Evolutionary conservation across 2,888 invertebrate species (phyloP), one percentile per base, ranked within the genome.

Genomic region (Leistus spinibarbis): DNA sequence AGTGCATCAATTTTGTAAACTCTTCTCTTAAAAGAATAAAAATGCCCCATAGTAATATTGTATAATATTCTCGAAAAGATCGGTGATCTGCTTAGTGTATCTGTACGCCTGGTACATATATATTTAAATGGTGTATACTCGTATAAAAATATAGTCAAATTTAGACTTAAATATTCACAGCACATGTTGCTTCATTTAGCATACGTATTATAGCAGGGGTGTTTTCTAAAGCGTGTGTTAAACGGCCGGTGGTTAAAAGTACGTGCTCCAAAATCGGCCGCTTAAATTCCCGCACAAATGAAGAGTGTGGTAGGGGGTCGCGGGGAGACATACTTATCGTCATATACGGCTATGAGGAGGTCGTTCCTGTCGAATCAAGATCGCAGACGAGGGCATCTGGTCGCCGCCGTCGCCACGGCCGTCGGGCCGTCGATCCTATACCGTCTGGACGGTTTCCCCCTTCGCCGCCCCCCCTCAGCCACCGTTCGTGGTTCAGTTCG

Each of bases 381-480:
- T 64, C 20, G 17, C 66, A 54, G 69, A 20, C 69, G 57, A 24
- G 54, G 69, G 56, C 69, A 69, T 69, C 69, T 69, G 60, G 69
- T 22, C 63, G 63, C 23, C 64, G 10, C 24, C 63, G 63, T 20
- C 64, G 10, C 24, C 24, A 57, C 57, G 57, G 69, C 69, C 69
- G 69, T 56, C 69, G 69, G 69, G 69, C 57, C 69, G 69, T 23
- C 69, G 53, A 16, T 54, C 56, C 68, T 23, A 40, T 40, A 19
- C 54, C 53, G 20, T 27, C 54, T 66, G 54, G 22, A 56, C 68
- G 17, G n/a, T 23, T 54, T 22, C 19, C 3, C 69, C 57, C 20
- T 17, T 27, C 57, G 19, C 56, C 24, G 20, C 16, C 13, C 17
- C 17, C 3, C 54, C n/a, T 3, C 54, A 3, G 3, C 16, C 60